Evolutionary conservation across 1,140 invertebrate species (phyloP).

Genomic region (Drosophila bocqueti): DNA sequence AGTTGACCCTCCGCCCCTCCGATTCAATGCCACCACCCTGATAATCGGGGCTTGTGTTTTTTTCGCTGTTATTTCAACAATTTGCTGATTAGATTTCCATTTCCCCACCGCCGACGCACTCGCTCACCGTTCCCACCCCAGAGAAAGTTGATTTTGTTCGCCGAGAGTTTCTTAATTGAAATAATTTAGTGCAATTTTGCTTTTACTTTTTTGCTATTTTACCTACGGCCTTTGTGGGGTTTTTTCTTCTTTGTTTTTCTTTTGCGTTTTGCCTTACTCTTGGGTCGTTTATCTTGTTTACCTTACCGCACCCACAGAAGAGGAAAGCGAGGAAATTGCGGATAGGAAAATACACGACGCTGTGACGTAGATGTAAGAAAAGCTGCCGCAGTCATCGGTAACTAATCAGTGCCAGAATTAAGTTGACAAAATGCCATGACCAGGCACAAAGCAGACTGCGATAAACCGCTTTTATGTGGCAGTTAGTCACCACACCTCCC

Average conservation of each 20-base stretch:
- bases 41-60: conserved; percentile 51
- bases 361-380: conserved; percentile 32
- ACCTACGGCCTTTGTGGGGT: conserved; percentile 38
- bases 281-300: conserved; percentile 61
- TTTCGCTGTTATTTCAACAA: conserved; percentile 78
- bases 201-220: conserved; percentile 37
- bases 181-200: conserved; percentile 52
- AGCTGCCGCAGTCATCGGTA: conserved; percentile 51
- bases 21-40: conserved; percentile 1
- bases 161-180: conserved; percentile 59
- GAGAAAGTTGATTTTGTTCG: conserved; percentile 42
- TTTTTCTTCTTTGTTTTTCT: conserved; percentile 20
- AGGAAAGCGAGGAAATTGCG: background rate
- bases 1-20: conserved; percentile 11
- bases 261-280: conserved; percentile 15
- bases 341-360: background rate
- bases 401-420: conserved; percentile 58
- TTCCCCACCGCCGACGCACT: conserved; percentile 3
- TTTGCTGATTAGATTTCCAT: conserved; percentile 78
- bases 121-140: background rate
- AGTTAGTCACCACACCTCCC: conserved; percentile 17
- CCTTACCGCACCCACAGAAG: conserved; percentile 41
- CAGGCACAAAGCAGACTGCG: conserved; percentile 42
- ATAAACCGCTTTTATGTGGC: conserved; percentile 42
- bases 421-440: conserved; percentile 66